phyloP scores from a whole-genome alignment of 2,113 vertebrate genomes.

The Aptenodytes patagonicus region DNA sequence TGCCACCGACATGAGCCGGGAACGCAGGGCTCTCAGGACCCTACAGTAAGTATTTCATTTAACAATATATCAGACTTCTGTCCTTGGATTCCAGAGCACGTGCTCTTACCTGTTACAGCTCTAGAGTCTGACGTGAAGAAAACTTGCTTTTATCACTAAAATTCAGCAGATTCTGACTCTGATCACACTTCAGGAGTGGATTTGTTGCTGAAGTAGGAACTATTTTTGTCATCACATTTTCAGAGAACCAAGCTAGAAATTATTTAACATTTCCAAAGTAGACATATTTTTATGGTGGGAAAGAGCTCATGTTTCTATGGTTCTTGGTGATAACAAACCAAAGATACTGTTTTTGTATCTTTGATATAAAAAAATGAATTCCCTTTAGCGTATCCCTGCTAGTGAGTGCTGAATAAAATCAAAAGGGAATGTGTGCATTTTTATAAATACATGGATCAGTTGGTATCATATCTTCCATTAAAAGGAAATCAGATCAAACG shows the following conservation, averaged over 20 bases:
- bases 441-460: background rate
- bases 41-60: background rate
- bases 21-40: background rate
- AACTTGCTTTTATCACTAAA: background rate
- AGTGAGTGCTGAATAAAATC: background rate
- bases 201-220: background rate
- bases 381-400: background rate
- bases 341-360: background rate
- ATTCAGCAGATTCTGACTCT: background rate
- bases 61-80: background rate
- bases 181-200: background rate
- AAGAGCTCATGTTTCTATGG: background rate
- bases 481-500: background rate
- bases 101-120: background rate
- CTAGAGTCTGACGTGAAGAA: background rate
- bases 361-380: background rate
- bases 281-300: background rate
- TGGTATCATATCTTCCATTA: background rate
- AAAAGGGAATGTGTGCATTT: background rate
- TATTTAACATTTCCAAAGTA: background rate
- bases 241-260: background rate
- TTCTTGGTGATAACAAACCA: background rate
- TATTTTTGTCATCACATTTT: background rate
- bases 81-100: background rate
- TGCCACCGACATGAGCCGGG: fast-evolving